Conservation (phyloP, 2,888 invertebrate genomes). For the Lasius fuliginosus region DNA sequence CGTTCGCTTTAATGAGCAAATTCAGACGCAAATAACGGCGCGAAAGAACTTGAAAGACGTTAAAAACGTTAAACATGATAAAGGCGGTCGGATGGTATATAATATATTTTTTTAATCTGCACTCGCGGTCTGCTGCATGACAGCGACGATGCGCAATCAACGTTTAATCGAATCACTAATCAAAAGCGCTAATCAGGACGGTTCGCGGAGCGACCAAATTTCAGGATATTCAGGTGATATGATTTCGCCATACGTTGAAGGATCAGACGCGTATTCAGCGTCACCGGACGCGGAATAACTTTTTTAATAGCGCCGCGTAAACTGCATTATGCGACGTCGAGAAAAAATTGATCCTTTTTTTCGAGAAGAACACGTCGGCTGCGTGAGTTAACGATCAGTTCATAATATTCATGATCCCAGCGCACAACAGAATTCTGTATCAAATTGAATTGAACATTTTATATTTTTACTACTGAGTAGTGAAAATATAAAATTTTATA, state of each 20-base stretch:
- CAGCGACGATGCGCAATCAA: slow-evolving; percentile 66
- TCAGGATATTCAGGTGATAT: slow-evolving; percentile 51
- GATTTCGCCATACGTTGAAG: slow-evolving; percentile 51
- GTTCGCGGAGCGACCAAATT: slow-evolving; percentile 40
- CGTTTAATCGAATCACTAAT: slow-evolving; percentile 71
- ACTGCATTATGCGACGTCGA: slow-evolving; percentile 40
- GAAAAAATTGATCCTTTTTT: slow-evolving; percentile 37
- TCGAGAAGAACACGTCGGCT: not conserved
- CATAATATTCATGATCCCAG: slow-evolving; percentile 5
- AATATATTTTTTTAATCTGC: slow-evolving; percentile 6
- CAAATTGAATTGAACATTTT: not conserved
- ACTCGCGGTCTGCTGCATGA: not conserved
- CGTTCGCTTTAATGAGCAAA: not conserved
- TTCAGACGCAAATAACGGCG: slow-evolving; percentile 1
- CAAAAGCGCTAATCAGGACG: slow-evolving; percentile 66
- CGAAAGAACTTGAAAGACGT: not conserved
- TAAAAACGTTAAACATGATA: slow-evolving; percentile 3
- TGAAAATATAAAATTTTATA: slow-evolving; percentile 7
- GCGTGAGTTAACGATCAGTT: slow-evolving; percentile 20
- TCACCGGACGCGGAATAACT: slow-evolving; percentile 31
- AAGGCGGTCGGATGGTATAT: not conserved
- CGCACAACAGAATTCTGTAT: not conserved
- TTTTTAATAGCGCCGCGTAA: slow-evolving; percentile 42
- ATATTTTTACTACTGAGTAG: not conserved
- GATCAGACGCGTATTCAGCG: slow-evolving; percentile 31